Conservation (phyloP, 2,797 vertebrate genomes). For the Thunnus albacares region DNA sequence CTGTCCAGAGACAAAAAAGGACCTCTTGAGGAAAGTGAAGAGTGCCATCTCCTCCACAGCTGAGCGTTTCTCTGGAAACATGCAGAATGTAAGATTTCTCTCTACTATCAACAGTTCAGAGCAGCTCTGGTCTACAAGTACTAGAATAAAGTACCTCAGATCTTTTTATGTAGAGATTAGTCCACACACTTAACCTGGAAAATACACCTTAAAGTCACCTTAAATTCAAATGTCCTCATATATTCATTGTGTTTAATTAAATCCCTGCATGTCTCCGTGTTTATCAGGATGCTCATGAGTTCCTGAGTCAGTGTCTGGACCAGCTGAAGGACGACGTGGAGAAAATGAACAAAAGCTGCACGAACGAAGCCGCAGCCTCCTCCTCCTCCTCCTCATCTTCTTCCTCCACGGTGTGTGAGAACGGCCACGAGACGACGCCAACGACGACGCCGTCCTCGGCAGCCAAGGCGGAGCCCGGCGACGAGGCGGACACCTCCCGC, state of each 20-base stretch:
- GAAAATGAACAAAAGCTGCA: slow-evolving; percentile 96
- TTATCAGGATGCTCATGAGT: slow-evolving; percentile 96
- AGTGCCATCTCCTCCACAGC: slow-evolving; percentile 98
- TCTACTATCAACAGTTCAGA: not conserved
- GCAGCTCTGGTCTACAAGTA: not conserved
- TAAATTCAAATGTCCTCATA: not conserved
- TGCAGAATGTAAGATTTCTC: slow-evolving; percentile 94
- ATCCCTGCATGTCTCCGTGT: not conserved
- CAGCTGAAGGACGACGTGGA: slow-evolving; percentile 99
- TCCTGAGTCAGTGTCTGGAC: slow-evolving; percentile 98
- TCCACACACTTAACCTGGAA: not conserved
- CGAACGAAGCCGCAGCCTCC: slow-evolving; percentile 84
- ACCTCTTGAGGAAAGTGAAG: slow-evolving; percentile 97
- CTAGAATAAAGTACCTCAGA: not conserved
- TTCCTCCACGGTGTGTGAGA: slow-evolving; percentile 79
- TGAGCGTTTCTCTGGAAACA: slow-evolving; percentile 98
- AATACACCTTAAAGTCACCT: not conserved
- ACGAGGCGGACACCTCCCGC: slow-evolving; percentile 90
- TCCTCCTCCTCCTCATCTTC: slow-evolving; percentile 16
- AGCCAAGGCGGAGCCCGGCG: slow-evolving; percentile 80
- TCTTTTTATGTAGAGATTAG: not conserved
- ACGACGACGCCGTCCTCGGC: not conserved
- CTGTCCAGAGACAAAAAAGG: slow-evolving; percentile 96
- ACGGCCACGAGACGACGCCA: slow-evolving; percentile 65
- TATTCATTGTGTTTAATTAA: not conserved